Percentiles rank a stretch among this genome's conserved stretches.
Conservation (phyloP, 2,888 invertebrate genomes). For the Gymnoscelis rufifasciata region DNA sequence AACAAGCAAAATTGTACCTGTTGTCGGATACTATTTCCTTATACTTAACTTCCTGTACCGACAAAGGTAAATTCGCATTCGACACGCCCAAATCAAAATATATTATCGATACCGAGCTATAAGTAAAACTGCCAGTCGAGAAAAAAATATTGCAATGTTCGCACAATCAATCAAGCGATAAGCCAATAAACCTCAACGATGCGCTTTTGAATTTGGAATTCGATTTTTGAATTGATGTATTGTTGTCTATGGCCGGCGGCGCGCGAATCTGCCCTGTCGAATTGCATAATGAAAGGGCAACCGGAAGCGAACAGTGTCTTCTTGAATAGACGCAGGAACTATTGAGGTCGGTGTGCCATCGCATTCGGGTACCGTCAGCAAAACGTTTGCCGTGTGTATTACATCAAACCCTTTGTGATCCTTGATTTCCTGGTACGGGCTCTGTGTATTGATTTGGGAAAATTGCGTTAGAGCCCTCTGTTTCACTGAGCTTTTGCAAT, state of each 20-base stretch:
- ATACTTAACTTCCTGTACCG: constrained; percentile 61
- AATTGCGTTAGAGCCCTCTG: not conserved
- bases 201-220: constrained; percentile 76
- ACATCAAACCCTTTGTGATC: constrained; percentile 3
- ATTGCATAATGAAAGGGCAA: constrained; percentile 70
- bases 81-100: constrained; percentile 78
- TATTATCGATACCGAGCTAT: constrained; percentile 53
- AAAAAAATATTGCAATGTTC: constrained; percentile 59
- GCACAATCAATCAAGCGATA: constrained; percentile 79
- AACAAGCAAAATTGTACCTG: constrained; percentile 48
- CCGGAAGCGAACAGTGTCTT: constrained; percentile 74
- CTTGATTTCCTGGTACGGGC: not conserved
- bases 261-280: constrained; percentile 63
- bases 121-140: constrained; percentile 29
- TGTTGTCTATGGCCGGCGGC: constrained; percentile 70
- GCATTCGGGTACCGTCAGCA: constrained; percentile 43
- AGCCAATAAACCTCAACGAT: constrained; percentile 80
- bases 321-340: constrained; percentile 69
- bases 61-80: constrained; percentile 61
- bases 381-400: constrained; percentile 19
- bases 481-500: not conserved
- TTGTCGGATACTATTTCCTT: constrained; percentile 47
- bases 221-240: constrained; percentile 68
- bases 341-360: constrained; percentile 54
- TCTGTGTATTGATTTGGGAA: constrained; percentile 1